Evolutionary conservation across 2,888 invertebrate genomes (phyloP).

Genomic region (Lapara coniferarum): DNA sequence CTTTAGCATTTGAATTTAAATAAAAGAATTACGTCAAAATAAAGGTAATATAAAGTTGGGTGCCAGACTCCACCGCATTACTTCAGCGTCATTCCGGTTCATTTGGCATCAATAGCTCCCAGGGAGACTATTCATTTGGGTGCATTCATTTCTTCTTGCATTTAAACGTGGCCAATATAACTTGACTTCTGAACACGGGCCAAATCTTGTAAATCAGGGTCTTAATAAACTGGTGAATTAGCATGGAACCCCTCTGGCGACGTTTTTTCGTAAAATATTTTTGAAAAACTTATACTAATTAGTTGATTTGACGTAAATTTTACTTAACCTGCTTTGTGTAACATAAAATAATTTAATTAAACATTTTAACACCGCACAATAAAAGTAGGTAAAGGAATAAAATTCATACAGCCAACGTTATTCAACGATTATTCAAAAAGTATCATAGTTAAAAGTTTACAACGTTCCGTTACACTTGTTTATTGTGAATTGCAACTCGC

Average conservation of each 20-base stretch:
- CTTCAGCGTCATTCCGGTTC: conserved; percentile 46
- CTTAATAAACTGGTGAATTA: background rate
- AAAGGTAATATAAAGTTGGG: conserved; percentile 3
- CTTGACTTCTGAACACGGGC: conserved; percentile 27
- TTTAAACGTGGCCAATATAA: conserved; percentile 39
- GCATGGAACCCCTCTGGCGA: background rate
- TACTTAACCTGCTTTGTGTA: background rate
- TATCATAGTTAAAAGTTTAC: conserved; percentile 23
- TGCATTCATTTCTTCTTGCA: conserved; percentile 44
- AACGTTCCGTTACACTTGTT: conserved; percentile 10
- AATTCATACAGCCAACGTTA: conserved; percentile 18
- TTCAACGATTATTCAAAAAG: conserved; percentile 5
- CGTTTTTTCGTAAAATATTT: conserved; percentile 7
- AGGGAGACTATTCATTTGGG: conserved; percentile 49
- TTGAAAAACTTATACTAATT: background rate
- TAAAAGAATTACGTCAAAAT: conserved; percentile 3
- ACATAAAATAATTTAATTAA: background rate
- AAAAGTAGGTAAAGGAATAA: conserved; percentile 6
- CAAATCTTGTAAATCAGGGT: background rate
- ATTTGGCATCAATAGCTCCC: conserved; percentile 49
- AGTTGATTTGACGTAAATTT: conserved; percentile 5
- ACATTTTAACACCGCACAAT: background rate
- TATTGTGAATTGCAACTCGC: conserved; percentile 17
- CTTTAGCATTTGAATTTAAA: background rate
- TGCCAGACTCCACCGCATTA: conserved; percentile 34